Conservation (phyloP, 1,140 invertebrate species). For the Ceratosolen fusciceps region DNA sequence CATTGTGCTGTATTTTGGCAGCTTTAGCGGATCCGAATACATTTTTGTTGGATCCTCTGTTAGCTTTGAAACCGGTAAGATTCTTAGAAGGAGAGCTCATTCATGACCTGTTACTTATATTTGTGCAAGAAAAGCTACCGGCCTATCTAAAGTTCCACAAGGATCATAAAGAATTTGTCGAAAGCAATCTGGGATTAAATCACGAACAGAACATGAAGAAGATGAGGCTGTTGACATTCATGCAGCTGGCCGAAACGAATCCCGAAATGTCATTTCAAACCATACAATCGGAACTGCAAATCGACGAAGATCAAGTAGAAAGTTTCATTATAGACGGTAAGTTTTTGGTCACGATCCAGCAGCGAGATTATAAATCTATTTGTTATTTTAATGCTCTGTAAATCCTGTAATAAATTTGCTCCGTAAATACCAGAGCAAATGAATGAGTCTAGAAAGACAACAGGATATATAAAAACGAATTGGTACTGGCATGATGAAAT, state of each 20-base stretch:
- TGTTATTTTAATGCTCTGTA: background rate
- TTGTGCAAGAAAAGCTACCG: constrained; percentile 93
- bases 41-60: constrained; percentile 93
- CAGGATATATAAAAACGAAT: constrained; percentile 61
- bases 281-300: constrained; percentile 90
- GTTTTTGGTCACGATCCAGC: too few species aligned
- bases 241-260: constrained; percentile 94
- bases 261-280: constrained; percentile 92
- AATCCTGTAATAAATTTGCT: constrained; percentile 48
- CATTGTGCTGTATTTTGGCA: constrained; percentile 95
- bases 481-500: constrained; percentile 60
- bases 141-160: constrained; percentile 94
- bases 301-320: constrained; percentile 91
- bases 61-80: constrained; percentile 93
- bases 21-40: constrained; percentile 95
- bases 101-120: constrained; percentile 95
- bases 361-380: too few species aligned
- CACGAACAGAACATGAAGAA: constrained; percentile 97
- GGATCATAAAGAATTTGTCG: constrained; percentile 93
- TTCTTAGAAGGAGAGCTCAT: constrained; percentile 97
- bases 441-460: constrained; percentile 39
- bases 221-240: constrained; percentile 95
- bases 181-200: constrained; percentile 86
- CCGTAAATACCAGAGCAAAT: constrained; percentile 37
- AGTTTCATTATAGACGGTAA: constrained; percentile 95